Percentiles rank a stretch among this genome's conserved stretches.
Evolutionary conservation across 1,140 invertebrate genomes (phyloP).

Genomic region (Danaus plexippus): DNA sequence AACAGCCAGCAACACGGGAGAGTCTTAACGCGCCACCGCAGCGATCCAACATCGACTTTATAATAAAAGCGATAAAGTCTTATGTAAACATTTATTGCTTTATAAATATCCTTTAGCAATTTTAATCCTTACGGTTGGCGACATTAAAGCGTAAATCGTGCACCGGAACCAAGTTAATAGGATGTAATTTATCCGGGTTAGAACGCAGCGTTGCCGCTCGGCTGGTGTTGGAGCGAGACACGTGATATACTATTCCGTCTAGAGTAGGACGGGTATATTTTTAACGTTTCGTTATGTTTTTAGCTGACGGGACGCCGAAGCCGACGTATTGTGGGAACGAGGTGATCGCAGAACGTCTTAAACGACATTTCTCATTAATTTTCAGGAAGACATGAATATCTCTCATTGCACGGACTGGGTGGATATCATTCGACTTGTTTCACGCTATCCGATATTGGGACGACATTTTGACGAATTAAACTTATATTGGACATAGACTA

Average conservation of each 20-base stretch:
- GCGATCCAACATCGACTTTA: slow-evolving; percentile 54
- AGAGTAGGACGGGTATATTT: slow-evolving; percentile 51
- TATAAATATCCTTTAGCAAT: slow-evolving; percentile 48
- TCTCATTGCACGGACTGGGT: slow-evolving; percentile 48
- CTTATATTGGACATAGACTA: too few species aligned
- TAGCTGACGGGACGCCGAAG: slow-evolving; percentile 48
- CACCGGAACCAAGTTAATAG: slow-evolving; percentile 63
- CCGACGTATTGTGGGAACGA: slow-evolving; percentile 50
- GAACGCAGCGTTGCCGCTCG: slow-evolving; percentile 60
- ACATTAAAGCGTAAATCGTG: slow-evolving; percentile 65
- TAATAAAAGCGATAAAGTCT: slow-evolving; percentile 47
- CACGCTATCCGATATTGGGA: slow-evolving; percentile 30
- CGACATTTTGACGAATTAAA: slow-evolving; percentile 19
- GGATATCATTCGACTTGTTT: slow-evolving; percentile 53
- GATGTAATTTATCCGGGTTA: slow-evolving; percentile 70
- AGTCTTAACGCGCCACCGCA: slow-evolving; percentile 39
- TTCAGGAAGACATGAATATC: slow-evolving; percentile 61
- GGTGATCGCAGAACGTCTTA: slow-evolving; percentile 53
- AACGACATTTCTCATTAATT: slow-evolving; percentile 64
- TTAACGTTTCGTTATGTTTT: slow-evolving; percentile 47
- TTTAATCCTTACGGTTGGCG: slow-evolving; percentile 59
- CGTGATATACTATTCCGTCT: slow-evolving; percentile 17
- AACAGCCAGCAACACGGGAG: slow-evolving; percentile 51
- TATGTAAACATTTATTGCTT: slow-evolving; percentile 41
- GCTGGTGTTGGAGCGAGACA: slow-evolving; percentile 45